A percentile compares a stretch with the other conserved stretches of the same genome.
These are phyloP conservation scores for Plectrocnemia conspersa DNA, from an alignment of 1,140 invertebrate species.

Conservation along the genomic window DNA sequence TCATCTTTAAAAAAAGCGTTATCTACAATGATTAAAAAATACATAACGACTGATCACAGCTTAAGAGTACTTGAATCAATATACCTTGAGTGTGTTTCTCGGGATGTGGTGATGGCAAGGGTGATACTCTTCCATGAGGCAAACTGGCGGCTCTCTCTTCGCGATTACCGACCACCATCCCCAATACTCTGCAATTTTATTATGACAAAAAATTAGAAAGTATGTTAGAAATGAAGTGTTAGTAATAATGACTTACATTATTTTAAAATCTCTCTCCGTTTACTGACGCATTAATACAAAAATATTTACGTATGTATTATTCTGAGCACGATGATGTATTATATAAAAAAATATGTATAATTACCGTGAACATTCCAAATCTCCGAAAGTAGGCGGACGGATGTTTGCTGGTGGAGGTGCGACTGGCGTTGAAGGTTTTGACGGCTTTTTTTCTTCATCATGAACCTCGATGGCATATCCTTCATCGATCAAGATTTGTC, in stretches of 20 bases:
- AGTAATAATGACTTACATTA: neutral
- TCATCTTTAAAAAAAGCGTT: conserved; percentile 4
- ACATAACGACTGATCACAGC: too few species aligned
- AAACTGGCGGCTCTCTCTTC: conserved; percentile 31
- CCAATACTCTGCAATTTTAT: conserved; percentile 30
- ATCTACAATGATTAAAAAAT: neutral
- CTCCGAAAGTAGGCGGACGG: conserved; percentile 42
- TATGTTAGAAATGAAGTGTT: neutral
- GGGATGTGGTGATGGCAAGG: conserved; percentile 23
- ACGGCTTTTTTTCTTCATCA: conserved; percentile 10
- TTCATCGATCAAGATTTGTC: conserved; percentile 41
- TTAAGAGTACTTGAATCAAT: too few species aligned
- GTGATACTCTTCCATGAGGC: conserved; percentile 29
- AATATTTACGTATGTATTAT: neutral
- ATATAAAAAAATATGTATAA: neutral
- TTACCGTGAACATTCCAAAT: conserved; percentile 42
- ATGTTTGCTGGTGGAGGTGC: conserved; percentile 35
- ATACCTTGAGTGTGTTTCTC: conserved; percentile 14
- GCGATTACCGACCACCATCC: conserved; percentile 29
- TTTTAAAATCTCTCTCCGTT: conserved; percentile 6
- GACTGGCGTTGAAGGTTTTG: conserved; percentile 24
- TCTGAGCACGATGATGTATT: neutral
- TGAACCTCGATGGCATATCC: conserved; percentile 40
- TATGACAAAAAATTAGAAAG: conserved; percentile 3
- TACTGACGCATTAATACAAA: conserved; percentile 17